Evolutionary conservation across 1,140 invertebrate species (phyloP).

Genomic region (Drosophila quadrilineata): DNA sequence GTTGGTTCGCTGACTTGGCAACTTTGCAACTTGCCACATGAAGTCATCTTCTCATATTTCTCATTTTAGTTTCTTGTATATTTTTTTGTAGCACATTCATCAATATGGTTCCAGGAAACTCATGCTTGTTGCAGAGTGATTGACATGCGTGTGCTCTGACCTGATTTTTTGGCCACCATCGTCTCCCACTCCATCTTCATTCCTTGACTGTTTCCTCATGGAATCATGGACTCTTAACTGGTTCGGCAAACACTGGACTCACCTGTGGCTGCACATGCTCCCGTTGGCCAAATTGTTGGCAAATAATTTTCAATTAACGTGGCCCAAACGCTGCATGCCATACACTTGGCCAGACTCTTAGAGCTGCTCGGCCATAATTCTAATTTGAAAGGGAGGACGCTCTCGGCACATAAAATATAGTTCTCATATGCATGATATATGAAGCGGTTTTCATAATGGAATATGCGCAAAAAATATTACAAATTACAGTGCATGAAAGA

Average conservation of each 20-base stretch:
- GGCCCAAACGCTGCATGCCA: background rate
- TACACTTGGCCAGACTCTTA: too few species aligned
- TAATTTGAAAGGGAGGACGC: background rate
- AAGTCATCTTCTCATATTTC: conserved; percentile 27
- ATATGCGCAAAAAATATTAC: conserved; percentile 61
- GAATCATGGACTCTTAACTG: conserved; percentile 34
- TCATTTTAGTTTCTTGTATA: conserved; percentile 20
- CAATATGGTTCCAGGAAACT: conserved; percentile 67
- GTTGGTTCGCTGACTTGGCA: conserved; percentile 64
- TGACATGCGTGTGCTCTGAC: conserved; percentile 64
- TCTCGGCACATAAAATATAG: too few species aligned
- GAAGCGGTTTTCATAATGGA: conserved; percentile 48
- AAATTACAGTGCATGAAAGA: conserved; percentile 48
- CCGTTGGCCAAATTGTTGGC: conserved; percentile 33
- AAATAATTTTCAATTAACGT: conserved; percentile 70
- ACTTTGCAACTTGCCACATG: conserved; percentile 38
- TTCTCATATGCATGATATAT: conserved; percentile 50
- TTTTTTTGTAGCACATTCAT: conserved; percentile 45
- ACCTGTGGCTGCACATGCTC: conserved; percentile 8
- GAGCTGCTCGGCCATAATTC: too few species aligned
- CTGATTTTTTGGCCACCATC: conserved; percentile 28
- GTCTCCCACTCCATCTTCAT: background rate
- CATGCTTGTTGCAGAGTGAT: conserved; percentile 61
- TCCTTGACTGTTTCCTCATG: conserved; percentile 5
- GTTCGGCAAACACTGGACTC: conserved; percentile 13